Evolutionary conservation across 1,140 invertebrate species (phyloP), one percentile per base, ranked within the genome.

Genomic region (Cyclina sinensis): DNA sequence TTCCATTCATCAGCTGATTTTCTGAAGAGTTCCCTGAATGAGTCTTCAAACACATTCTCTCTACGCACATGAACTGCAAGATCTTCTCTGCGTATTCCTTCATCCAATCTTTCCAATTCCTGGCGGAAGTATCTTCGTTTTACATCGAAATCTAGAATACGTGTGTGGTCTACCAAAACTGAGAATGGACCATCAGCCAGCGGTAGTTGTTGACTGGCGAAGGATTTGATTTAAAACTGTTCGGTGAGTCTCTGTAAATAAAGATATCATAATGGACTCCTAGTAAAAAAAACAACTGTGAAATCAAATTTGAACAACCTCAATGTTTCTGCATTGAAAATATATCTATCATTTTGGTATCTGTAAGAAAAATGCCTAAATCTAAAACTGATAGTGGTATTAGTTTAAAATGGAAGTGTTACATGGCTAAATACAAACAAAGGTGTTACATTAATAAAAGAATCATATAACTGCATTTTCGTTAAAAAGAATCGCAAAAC

Each of bases 151-250:
- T 99, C 98, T 39, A 98, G 95, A 78, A 99, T 97, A 91, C 98
- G 96, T 0, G 98, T 98, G 93, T 99, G 98, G 87, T 99, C 98
- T 7, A 98, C 98, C 1, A 99, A 96, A 0, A 99, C 98, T 32
- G 98, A 97, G 94, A 99, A 99, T 16, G 98, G 98, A 27, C 98
- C 95, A 93, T 98, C 98, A 12, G 98, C 97, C 18, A 99, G 96
- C 92, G 98, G 98, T 1, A n/a, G 97, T 97, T 0, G 97, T 98
- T 1, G 97, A 98, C 95, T 98, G 98, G 7, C 98, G 96, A 37
- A 99, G 95, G 84, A 99, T 99, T 96, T 99, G 98, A 94, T 99
- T 99, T 16, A 99, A 95, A 39, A 99, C 98, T 14, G 98, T 98
- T 80, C 98, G 96, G 95, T 99, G 98, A 78, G 97, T 98, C 96